phyloP scores from a whole-genome alignment of 1,140 invertebrate species.

The Magallana gigas region DNA sequence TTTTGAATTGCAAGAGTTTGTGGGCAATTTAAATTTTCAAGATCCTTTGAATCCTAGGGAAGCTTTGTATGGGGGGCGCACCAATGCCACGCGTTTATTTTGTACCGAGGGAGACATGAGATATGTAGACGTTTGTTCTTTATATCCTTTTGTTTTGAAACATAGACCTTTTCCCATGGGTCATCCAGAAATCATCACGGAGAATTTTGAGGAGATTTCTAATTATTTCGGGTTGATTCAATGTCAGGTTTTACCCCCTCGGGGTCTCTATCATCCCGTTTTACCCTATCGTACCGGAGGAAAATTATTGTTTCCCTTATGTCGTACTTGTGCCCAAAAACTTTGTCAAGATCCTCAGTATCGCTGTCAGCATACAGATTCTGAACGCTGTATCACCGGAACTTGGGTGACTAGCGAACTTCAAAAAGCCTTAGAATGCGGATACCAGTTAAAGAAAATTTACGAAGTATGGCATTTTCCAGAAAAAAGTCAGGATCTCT shows the following conservation, averaged over 20 bases:
- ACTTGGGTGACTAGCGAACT: constrained; percentile 38
- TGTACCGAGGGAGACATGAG: constrained; percentile 21
- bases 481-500: constrained; percentile 25
- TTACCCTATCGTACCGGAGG: constrained; percentile 22
- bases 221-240: constrained; percentile 46
- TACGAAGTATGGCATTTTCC: constrained; percentile 42
- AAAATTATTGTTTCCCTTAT: constrained; percentile 33
- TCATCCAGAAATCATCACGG: constrained; percentile 47
- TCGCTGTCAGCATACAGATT: not conserved
- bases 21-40: not conserved
- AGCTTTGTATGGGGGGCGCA: constrained; percentile 41
- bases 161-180: constrained; percentile 36
- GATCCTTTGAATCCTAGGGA: constrained; percentile 33
- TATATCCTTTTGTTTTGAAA: constrained; percentile 42
- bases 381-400: not conserved
- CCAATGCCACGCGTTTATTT: constrained; percentile 39
- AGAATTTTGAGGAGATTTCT: constrained; percentile 17
- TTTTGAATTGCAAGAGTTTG: not conserved
- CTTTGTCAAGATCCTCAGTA: not conserved
- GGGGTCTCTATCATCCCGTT: constrained; percentile 49
- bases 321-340: constrained; percentile 41
- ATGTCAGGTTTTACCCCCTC: constrained; percentile 35
- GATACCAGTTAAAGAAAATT: not conserved
- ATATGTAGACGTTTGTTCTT: constrained; percentile 43
- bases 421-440: constrained; percentile 37